Evolutionary conservation across 2,888 invertebrate genomes (phyloP).

Genomic region (Nemotelus pantherinus): DNA sequence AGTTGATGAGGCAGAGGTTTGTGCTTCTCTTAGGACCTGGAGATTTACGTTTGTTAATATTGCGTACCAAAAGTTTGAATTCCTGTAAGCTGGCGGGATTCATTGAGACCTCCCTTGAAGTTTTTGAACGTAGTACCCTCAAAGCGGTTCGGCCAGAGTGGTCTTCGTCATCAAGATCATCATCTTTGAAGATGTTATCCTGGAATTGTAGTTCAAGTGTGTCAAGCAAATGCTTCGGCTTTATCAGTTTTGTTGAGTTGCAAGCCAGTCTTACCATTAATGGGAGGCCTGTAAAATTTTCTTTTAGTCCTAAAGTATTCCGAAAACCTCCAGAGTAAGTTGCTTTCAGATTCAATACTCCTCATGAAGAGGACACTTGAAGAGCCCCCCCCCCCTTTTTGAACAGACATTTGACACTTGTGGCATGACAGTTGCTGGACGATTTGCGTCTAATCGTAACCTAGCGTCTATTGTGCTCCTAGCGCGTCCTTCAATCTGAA

Average conservation of each 20-base stretch:
- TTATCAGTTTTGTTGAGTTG: neutral
- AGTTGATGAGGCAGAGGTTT: too few relatives aligned
- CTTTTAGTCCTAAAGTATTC: neutral
- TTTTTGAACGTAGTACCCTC: too few relatives aligned
- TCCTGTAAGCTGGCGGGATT: too few relatives aligned
- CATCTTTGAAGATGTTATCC: too few relatives aligned
- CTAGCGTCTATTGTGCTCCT: neutral
- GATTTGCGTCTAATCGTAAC: neutral
- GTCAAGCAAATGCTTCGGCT: neutral
- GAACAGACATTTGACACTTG: neutral
- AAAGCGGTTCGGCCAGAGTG: too few relatives aligned
- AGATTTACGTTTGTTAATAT: too few relatives aligned
- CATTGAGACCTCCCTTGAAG: too few relatives aligned
- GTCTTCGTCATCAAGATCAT: too few relatives aligned
- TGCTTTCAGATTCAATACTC: neutral
- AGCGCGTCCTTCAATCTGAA: neutral
- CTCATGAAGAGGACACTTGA: too few relatives aligned
- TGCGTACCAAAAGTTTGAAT: too few relatives aligned
- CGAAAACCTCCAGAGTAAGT: neutral
- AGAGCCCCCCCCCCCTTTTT: neutral
- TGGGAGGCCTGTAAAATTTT: neutral
- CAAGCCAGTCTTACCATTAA: neutral
- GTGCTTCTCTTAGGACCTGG: too few relatives aligned
- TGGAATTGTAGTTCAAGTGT: too few relatives aligned
- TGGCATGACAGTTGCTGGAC: neutral